Conservation (phyloP, 35 echinoderm and acorn worm species). For the Acanthaster planci region DNA sequence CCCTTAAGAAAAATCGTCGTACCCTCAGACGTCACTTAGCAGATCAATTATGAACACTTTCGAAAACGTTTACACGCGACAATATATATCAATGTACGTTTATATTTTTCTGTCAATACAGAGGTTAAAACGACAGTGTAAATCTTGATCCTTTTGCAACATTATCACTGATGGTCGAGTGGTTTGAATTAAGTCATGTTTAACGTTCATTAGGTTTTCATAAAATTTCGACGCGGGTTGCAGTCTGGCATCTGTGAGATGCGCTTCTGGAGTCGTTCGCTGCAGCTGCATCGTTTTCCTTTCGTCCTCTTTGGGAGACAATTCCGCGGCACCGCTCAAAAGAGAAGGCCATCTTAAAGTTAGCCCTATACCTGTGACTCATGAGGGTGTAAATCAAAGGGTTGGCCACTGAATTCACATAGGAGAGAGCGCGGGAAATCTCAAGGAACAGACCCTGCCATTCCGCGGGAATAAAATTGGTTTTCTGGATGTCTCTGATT, state of each 20-base stretch:
- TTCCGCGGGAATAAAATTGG: neutral
- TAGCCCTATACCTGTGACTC: slow-evolving; percentile 71
- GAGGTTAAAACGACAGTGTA: no score
- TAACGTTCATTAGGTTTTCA: neutral
- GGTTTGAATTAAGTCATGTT: no score
- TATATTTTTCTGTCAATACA: no score
- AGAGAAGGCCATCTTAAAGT: neutral
- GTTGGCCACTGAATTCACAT: slow-evolving; percentile 89
- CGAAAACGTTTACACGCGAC: no score
- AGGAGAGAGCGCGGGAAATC: slow-evolving; percentile 58
- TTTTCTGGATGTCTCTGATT: neutral
- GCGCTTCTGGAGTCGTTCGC: neutral
- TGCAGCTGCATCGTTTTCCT: neutral
- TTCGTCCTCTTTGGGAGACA: slow-evolving; percentile 10
- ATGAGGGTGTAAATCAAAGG: slow-evolving; percentile 88
- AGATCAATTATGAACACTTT: no score
- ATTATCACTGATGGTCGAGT: no score
- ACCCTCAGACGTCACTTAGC: no score
- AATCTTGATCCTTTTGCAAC: no score
- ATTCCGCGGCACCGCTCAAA: neutral
- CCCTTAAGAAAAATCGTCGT: no score
- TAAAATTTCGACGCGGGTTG: slow-evolving; percentile 8
- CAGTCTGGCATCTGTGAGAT: neutral
- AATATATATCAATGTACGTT: no score
- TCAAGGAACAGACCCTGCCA: neutral